phyloP scores from a whole-genome alignment of 2,113 vertebrate genomes.

The Cacatua alba region DNA sequence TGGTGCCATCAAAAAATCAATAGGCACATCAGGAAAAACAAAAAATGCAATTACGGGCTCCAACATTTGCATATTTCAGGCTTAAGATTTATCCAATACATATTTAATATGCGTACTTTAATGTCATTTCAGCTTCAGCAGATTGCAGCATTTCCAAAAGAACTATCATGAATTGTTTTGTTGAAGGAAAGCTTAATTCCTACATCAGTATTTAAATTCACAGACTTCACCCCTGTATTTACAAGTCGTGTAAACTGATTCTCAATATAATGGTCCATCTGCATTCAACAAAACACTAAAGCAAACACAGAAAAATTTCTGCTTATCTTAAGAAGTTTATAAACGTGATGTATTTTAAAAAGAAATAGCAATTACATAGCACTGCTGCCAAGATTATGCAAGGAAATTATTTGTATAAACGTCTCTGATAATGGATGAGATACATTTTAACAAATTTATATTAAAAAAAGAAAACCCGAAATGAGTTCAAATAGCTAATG shows the following conservation, averaged over 20 bases:
- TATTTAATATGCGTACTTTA: slow-evolving; percentile 43
- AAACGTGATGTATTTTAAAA: not conserved
- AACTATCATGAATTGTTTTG: not conserved
- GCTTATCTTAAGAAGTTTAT: not conserved
- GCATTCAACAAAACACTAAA: not conserved
- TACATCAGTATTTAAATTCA: not conserved
- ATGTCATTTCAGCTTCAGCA: slow-evolving; percentile 22
- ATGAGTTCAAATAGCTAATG: not conserved
- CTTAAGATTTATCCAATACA: slow-evolving; percentile 30
- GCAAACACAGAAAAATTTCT: not conserved
- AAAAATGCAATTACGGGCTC: slow-evolving; percentile 3
- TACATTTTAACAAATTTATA: not conserved
- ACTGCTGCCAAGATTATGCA: not conserved
- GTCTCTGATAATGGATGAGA: not conserved
- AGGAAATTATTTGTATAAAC: not conserved
- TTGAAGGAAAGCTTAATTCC: slow-evolving; percentile 14
- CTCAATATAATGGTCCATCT: not conserved
- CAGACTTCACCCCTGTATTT: not conserved
- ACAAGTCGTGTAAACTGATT: not conserved
- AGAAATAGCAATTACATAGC: not conserved
- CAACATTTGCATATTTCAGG: slow-evolving; percentile 18
- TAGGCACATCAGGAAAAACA: slow-evolving; percentile 1
- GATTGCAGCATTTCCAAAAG: slow-evolving; percentile 11
- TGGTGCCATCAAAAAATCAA: not conserved
- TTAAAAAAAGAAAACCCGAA: not conserved